These are phyloP conservation scores for Ochropleura plecta DNA, from an alignment of 2,888 invertebrate species.

Conservation along the genomic window DNA sequence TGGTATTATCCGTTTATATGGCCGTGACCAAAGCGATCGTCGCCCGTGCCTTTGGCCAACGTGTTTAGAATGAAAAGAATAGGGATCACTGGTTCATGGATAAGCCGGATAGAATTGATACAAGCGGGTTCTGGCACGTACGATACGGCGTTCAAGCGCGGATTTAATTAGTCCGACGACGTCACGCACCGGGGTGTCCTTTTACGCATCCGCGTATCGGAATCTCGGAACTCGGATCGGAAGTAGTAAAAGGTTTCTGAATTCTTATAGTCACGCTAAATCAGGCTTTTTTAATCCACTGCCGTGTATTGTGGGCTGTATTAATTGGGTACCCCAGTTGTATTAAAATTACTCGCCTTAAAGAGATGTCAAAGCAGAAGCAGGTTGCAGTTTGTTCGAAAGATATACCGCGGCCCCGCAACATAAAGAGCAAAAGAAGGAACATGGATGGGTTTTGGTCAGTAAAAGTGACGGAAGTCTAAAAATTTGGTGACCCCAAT, in stretches of 20 bases:
- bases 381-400: too few species aligned
- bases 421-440: too few species aligned
- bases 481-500: too few species aligned
- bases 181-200: not conserved
- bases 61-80: not conserved
- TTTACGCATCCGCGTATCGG: conserved; percentile 27
- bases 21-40: not conserved
- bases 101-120: not conserved
- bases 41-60: not conserved
- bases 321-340: too few species aligned
- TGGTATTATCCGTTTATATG: not conserved
- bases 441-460: too few species aligned
- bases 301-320: too few species aligned
- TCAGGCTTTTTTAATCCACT: not conserved
- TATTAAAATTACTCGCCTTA: too few species aligned
- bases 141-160: not conserved
- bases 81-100: not conserved
- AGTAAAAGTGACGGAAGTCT: too few species aligned
- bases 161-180: conserved; percentile 10
- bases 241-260: not conserved
- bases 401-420: too few species aligned
- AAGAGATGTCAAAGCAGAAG: too few species aligned
- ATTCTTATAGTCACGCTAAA: not conserved
- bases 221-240: not conserved
- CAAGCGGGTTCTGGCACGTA: not conserved